Evolutionary conservation across 1,140 invertebrate species (phyloP).

Genomic region (Hormaphis cornu): DNA sequence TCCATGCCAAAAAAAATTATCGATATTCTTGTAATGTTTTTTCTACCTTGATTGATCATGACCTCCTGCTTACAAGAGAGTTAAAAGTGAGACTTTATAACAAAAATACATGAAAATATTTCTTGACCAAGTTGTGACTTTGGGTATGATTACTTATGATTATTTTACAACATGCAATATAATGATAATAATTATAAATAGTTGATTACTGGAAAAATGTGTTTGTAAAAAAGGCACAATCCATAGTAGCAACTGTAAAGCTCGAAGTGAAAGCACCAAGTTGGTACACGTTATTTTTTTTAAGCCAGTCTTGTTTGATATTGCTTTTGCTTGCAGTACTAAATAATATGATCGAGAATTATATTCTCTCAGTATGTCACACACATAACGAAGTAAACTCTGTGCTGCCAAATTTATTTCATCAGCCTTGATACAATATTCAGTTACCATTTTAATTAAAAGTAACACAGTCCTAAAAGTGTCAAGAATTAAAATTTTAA

Average conservation of each 20-base stretch:
- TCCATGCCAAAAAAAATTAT: too few species aligned
- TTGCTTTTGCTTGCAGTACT: conserved; percentile 88
- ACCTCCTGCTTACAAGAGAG: too few species aligned
- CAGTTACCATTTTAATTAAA: conserved; percentile 52
- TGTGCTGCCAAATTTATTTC: conserved; percentile 45
- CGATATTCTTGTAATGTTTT: too few species aligned
- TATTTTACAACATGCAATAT: too few species aligned
- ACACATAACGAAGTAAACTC: conserved; percentile 53
- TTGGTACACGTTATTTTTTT: conserved; percentile 95
- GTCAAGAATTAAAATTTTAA: too few species aligned
- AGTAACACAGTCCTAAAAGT: conserved; percentile 50
- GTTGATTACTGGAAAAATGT: conserved; percentile 50
- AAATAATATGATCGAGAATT: conserved; percentile 90
- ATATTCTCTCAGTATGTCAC: conserved; percentile 79
- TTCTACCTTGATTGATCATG: too few species aligned
- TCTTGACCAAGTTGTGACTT: too few species aligned
- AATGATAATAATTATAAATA: too few species aligned
- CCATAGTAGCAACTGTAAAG: conserved; percentile 70
- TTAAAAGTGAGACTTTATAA: too few species aligned
- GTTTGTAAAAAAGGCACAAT: conserved; percentile 58
- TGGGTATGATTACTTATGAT: too few species aligned
- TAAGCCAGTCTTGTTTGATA: conserved; percentile 77
- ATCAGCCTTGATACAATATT: conserved; percentile 52
- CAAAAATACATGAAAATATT: too few species aligned
- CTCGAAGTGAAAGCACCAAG: conserved; percentile 82